Evolutionary conservation across 92 coral and sea anemone species (phyloP), one percentile per base, ranked within the genome.

Genomic region (Porites evermanni): DNA sequence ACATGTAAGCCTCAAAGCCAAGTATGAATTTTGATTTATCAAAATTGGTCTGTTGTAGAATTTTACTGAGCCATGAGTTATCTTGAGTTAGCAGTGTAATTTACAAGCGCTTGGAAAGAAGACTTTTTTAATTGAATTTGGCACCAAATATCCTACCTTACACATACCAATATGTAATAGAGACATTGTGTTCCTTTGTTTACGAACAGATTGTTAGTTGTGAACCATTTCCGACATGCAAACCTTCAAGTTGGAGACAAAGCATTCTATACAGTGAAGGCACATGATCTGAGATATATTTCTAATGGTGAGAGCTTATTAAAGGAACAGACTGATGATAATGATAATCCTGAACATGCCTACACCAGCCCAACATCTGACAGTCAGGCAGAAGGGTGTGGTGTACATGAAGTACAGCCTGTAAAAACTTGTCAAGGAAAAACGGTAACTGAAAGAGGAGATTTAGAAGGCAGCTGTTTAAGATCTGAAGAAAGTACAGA

Each of bases 201-300:
- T 59, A 0, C 8, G 19, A 75, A 7, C 75, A 96, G 98, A 56
- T 78, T 96, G 56, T 82, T 88, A 63, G 93, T 95, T 68, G 94
- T 95, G 60, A 89, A 95, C 80, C 98, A 95, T 82, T 93, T 86
- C 74, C 91, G 92, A 18, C 97, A 97, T 78, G 98, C 98, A 24
- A 94, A 91, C 81, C 87, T 97, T 77, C 99, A 97, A 82, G 92
- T 97, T 79, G 99, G 99, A 50, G 99, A 97, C 77, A 97, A 97
- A 82, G 98, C 98, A 44, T 97, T 94, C 79, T 97, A 97, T 83
- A 95, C 94, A 6, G 92, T 97, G 56, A 97, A 90, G 72, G 91
- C 93, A 18, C 29, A 80, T 23, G 98, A 94, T 47, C 51, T 83
- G 1, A 64, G 19, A 63, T 79, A 38, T 73, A 72, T 53, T 61